Evolutionary conservation across 1,140 invertebrate genomes (phyloP), one percentile per base, ranked within the genome.

Genomic region (Charaxes varanes): DNA sequence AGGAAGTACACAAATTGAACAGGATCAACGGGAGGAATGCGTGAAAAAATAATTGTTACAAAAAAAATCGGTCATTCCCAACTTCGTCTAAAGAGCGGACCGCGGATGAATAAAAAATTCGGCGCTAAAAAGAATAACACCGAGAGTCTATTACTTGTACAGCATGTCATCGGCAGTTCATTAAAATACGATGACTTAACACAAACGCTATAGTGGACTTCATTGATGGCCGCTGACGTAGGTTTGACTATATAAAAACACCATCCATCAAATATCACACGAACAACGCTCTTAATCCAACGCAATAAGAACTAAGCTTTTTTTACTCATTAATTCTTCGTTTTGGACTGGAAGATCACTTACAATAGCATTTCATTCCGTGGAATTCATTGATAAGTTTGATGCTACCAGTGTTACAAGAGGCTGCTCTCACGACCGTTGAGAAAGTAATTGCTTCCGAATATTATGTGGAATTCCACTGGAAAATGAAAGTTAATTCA

Each of bases 101-200:
- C 46, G 49, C 40, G 28, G 35, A 35, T 31, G 34, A 53, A 60
- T 60, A 77, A 82, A 81, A 79, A 78, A 74, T 69, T 76, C 71
- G 63, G 65, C 64, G 69, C 71, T 77, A 80, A 71, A 77, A 77
- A 78, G 72, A 78, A 80, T 74, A 78, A 77, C 69, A 68, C 65
- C 53, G 68, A 50, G 60, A 72, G 71, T 82, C 76, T 77, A 82
- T 82, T 82, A 82, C 69, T 67, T 60, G 66, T 78, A 72, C 72
- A 64, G 74, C 78, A 74, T 80, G 78, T 82, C 78, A 82, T 82
- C 78, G 74, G 63, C 53, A 70, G 67, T 80, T 82, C 78, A 82
- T 82, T 82, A 82, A 82, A 82, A 82, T 71, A 57, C 69, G 73
- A 82, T 82, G 78, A 82, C 78, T 82, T 69, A 69, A 79, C 78